A percentile compares a stretch with the other conserved stretches of the same genome.
Evolutionary conservation across 1,140 invertebrate genomes (phyloP).

Genomic region (Dinoponera quadriceps): DNA sequence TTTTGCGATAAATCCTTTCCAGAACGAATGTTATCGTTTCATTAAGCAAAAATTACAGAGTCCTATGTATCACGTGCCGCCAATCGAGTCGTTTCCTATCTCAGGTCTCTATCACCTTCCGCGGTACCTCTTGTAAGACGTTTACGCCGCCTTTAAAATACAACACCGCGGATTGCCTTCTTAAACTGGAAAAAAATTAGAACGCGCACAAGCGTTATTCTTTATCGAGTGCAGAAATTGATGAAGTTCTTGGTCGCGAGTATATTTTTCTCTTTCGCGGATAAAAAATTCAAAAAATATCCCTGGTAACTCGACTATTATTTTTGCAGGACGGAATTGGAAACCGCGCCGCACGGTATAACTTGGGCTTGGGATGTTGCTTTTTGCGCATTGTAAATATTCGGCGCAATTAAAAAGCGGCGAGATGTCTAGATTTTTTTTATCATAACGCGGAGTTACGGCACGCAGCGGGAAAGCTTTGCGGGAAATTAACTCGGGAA

Average conservation of each 20-base stretch:
- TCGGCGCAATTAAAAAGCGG: constrained; percentile 45
- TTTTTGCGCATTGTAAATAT: constrained; percentile 50
- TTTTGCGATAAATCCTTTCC: constrained; percentile 27
- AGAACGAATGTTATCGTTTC: constrained; percentile 38
- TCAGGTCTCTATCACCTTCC: neutral
- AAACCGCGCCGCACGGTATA: constrained; percentile 19
- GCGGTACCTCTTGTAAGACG: constrained; percentile 18
- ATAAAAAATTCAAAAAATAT: constrained; percentile 58
- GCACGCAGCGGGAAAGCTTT: neutral
- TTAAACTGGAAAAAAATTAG: neutral
- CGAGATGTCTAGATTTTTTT: constrained; percentile 16
- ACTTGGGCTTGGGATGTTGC: constrained; percentile 42
- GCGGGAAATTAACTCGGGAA: neutral
- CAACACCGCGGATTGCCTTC: neutral
- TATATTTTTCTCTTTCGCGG: constrained; percentile 48
- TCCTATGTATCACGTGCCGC: neutral
- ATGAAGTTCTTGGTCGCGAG: constrained; percentile 10
- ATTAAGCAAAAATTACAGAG: constrained; percentile 34
- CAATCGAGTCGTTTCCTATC: neutral
- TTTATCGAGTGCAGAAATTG: constrained; percentile 35
- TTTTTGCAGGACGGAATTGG: constrained; percentile 40
- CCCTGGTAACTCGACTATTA: constrained; percentile 48
- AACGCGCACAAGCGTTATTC: neutral
- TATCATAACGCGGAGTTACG: constrained; percentile 15
- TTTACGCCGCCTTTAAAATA: neutral